Percentiles rank a stretch among this genome's conserved stretches.
Conservation (phyloP, 2,888 invertebrate genomes). For the Dasypogon diadema region DNA sequence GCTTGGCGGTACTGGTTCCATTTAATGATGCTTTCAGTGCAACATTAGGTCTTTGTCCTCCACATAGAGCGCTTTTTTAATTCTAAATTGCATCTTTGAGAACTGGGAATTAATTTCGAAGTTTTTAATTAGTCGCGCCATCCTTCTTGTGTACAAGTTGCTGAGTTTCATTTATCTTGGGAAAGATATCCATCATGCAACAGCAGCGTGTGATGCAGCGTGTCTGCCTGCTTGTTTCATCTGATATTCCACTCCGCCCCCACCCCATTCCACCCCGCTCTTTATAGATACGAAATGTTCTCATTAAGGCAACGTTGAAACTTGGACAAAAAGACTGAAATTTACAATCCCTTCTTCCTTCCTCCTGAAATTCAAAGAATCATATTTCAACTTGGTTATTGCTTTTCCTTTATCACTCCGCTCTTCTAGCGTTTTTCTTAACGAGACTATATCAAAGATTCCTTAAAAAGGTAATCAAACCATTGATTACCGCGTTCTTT, state of each 20-base stretch:
- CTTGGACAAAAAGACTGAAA: conserved; percentile 25
- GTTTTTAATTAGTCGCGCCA: conserved; percentile 50
- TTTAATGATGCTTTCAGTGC: conserved; percentile 25
- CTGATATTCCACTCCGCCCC: neutral
- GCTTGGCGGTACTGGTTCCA: too few relatives aligned
- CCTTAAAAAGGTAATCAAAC: conserved; percentile 48
- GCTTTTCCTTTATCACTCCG: conserved; percentile 41
- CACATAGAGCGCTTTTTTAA: conserved; percentile 27
- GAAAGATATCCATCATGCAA: conserved; percentile 46
- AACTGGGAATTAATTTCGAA: conserved; percentile 47
- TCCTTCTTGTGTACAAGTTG: conserved; percentile 41
- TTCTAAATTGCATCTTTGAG: conserved; percentile 50
- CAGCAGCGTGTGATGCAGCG: conserved; percentile 38
- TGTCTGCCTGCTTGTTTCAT: conserved; percentile 15
- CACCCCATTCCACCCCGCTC: neutral
- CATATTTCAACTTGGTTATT: conserved; percentile 44
- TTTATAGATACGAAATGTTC: conserved; percentile 29
- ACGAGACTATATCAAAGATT: conserved; percentile 19
- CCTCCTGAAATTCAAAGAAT: conserved; percentile 11
- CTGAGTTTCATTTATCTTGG: conserved; percentile 47
- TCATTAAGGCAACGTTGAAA: conserved; percentile 45
- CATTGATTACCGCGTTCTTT: conserved; percentile 38
- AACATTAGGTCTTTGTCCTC: conserved; percentile 46
- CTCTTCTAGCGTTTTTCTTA: conserved; percentile 13
- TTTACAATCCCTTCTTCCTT: conserved; percentile 1